A percentile compares a stretch with the other conserved stretches of the same genome.
Evolutionary conservation across 2,113 vertebrate species (phyloP).

Genomic region (Zosterops japonicus): DNA sequence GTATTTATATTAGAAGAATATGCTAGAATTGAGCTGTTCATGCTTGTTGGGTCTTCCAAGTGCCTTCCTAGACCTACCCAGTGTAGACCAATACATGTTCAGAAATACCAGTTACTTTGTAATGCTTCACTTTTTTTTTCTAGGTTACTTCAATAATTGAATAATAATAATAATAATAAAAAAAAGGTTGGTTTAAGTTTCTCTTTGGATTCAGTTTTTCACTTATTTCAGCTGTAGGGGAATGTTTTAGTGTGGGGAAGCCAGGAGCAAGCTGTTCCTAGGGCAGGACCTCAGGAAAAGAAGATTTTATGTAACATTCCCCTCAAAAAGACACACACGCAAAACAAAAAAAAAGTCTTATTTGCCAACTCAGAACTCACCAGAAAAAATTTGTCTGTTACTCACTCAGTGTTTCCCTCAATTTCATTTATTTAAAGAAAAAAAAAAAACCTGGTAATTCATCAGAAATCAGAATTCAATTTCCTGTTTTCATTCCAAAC

Average conservation of each 20-base stretch:
- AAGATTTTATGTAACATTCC: background rate
- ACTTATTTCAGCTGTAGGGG: background rate
- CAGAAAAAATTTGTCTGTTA: background rate
- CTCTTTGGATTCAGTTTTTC: background rate
- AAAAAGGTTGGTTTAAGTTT: slow-evolving; percentile 50
- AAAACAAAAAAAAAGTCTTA: background rate
- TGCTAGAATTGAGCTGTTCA: slow-evolving; percentile 66
- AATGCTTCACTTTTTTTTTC: slow-evolving; percentile 61
- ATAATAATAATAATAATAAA: slow-evolving; percentile 66
- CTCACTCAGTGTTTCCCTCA: background rate
- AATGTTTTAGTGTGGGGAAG: background rate
- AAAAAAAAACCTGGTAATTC: background rate
- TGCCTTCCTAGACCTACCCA: slow-evolving; percentile 51
- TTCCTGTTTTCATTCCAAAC: slow-evolving; percentile 55
- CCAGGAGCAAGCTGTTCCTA: background rate
- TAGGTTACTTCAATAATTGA: slow-evolving; percentile 65
- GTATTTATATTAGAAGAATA: slow-evolving; percentile 80
- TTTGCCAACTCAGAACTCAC: background rate
- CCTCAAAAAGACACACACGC: background rate
- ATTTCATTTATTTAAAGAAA: slow-evolving; percentile 71
- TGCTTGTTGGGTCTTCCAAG: slow-evolving; percentile 52
- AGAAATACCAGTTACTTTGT: slow-evolving; percentile 62
- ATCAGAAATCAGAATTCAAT: slow-evolving; percentile 15
- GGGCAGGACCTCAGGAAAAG: background rate
- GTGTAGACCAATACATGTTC: slow-evolving; percentile 28